Evolutionary conservation across 2,888 invertebrate genomes (phyloP), one percentile per base, ranked within the genome.

Genomic region (Linnaemya tessellans): DNA sequence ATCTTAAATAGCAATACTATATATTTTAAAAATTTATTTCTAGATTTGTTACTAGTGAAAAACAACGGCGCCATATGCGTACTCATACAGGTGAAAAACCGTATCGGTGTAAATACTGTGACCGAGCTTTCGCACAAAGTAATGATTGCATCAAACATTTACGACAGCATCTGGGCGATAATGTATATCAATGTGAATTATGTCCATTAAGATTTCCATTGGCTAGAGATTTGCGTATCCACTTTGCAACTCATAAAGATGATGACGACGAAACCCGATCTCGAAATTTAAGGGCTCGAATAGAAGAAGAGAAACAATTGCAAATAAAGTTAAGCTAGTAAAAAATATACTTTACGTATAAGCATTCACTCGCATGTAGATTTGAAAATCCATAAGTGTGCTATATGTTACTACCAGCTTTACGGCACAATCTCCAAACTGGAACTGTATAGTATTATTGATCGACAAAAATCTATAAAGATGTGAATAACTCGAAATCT

Each of bases 1-100:
- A 30, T 4, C 1, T 68, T 30, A 0, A 22, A 0, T 13, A 54
- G n/a, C n/a, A n/a, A n/a, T n/a, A n/a, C n/a, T n/a, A n/a, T n/a
- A 7, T 22, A 20, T 22, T 41, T 18, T 18, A 13, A 30, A 9
- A 65, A 8, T 51, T 13, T 30, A 15, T 2, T 25, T 62, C 13
- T 60, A 94, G 94, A 80, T 94, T 94, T 88, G 93, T 93, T 1
- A 93, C 93, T 81, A 94, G 94, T 65, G 94, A 94, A 88, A 94
- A 94, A 86, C 88, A 94, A 88, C 94, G 93, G 86, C 93, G 94
- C 0, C 94, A 94, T 89, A 91, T 92, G 86, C 93, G 94, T 56
- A 94, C 93, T n/a, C 94, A 94, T 89, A 94, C 94, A 0, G 94
- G 94, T 15, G 90, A 90, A 78, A 88, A 88, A 65, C 88, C 88